Base-by-base conservation (phyloP, 2,797 vertebrate genomes). In the Aldrovandia affinis region DNA sequence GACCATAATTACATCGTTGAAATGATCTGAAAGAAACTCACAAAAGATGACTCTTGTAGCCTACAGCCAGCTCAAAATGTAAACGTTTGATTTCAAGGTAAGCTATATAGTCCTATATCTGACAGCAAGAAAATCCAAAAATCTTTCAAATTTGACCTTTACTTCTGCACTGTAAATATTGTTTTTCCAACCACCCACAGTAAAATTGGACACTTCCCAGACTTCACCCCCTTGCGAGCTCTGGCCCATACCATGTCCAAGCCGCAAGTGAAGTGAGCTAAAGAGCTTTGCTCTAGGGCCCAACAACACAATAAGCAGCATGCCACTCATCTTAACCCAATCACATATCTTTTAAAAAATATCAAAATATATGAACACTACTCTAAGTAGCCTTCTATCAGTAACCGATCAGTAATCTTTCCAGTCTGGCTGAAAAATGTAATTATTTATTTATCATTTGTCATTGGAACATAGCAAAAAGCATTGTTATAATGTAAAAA, bases 1-100 rank as follows among this genome's bases (percentile, higher is more conserved):
- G 92, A 90, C 90, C 88, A 89, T 94, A 95, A 95, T 95, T 95
- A 94, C 81, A 94, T 89, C 52, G 85, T 92, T 89, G 84, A 82
- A 86, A 91, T 93, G 91, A 94, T 94, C 92, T 93, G 89, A 94
- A 91, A 75, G 78, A 89, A 86, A 89, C 87, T 91, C 78, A 88
- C 89, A 90, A 86, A 88, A 88, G 84, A 85, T 89, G 89, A 87
- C 88, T 91, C 90, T 88, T 86, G 55, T 91, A 90, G 89, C 91
- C 87, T 86, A 28, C 63, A 47, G 89, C 89, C 90, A 92, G 86
- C 86, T 68, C 57, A 82, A 78, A 85, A 89, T 83, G 78, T 80
- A 89, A 86, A 86, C 70, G 83, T 84, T 83, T 87, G 84, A 90
- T 87, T 84, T 89, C 44, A 89, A 91, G 90, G 88, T 91, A 90